A percentile compares a stretch with the other conserved stretches of the same genome.
Conservation (phyloP, 2,113 vertebrate species). For the Trogon surrucura region DNA sequence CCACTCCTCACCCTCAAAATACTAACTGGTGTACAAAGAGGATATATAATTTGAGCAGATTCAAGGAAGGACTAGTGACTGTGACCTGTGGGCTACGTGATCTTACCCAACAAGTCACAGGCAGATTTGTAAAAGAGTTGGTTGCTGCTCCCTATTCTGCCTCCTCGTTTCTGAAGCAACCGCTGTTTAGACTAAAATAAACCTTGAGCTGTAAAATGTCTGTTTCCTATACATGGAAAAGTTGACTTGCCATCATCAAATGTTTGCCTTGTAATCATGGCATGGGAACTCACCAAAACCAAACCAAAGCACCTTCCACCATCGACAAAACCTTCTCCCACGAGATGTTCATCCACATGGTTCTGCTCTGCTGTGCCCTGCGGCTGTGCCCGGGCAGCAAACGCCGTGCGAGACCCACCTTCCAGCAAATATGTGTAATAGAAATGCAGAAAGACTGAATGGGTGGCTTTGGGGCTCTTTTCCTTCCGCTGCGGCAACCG, state of each 20-base stretch:
- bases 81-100: neutral
- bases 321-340: neutral
- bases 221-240: neutral
- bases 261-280: neutral
- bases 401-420: neutral
- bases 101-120: neutral
- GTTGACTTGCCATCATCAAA: neutral
- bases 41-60: neutral
- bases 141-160: neutral
- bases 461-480: neutral
- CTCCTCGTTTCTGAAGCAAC: neutral
- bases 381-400: too few relatives aligned
- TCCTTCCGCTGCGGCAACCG: neutral
- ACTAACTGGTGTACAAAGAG: neutral
- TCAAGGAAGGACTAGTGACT: neutral
- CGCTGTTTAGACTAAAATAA: neutral
- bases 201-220: neutral
- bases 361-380: neutral
- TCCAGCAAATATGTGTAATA: fast-evolving
- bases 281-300: neutral
- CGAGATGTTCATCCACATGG: fast-evolving
- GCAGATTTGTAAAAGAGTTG: neutral
- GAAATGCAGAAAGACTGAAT: neutral
- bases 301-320: neutral
- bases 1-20: neutral